Conservation (phyloP, 2,797 vertebrate genomes). For the Pangasius mekongensis region DNA sequence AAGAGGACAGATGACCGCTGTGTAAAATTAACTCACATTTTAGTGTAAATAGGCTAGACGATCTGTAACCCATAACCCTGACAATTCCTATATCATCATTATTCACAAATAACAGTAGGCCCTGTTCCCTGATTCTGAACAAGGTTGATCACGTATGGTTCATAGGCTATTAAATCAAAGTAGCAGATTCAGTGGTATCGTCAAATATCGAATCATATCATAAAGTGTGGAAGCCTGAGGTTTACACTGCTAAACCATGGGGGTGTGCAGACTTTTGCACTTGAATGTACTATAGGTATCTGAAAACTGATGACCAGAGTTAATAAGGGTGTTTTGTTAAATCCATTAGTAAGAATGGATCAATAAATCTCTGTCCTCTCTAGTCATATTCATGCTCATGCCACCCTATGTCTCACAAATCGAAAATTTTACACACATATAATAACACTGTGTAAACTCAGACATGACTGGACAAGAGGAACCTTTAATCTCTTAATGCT, state of each 20-base stretch:
- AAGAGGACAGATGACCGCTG: neutral
- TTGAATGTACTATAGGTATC: neutral
- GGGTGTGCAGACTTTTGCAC: constrained; percentile 10
- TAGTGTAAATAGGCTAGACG: neutral
- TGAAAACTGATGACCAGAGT: neutral
- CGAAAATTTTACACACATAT: neutral
- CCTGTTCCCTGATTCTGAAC: neutral
- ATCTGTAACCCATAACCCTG: neutral
- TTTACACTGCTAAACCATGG: neutral
- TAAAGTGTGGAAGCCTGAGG: neutral
- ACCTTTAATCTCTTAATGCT: neutral
- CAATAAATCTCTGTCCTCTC: neutral
- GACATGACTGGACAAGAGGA: neutral
- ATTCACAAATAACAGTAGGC: neutral
- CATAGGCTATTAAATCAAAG: neutral
- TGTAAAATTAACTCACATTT: neutral
- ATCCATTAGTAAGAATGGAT: neutral
- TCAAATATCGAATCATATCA: neutral
- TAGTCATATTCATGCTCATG: neutral
- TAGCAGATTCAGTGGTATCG: neutral
- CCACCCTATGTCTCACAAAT: no score
- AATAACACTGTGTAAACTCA: neutral
- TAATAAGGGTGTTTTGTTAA: neutral
- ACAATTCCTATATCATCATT: neutral
- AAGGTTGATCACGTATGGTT: neutral